These are phyloP conservation scores for Galeopterus variegatus DNA, from an alignment of 2,113 vertebrate genomes.

Conservation along the genomic window DNA sequence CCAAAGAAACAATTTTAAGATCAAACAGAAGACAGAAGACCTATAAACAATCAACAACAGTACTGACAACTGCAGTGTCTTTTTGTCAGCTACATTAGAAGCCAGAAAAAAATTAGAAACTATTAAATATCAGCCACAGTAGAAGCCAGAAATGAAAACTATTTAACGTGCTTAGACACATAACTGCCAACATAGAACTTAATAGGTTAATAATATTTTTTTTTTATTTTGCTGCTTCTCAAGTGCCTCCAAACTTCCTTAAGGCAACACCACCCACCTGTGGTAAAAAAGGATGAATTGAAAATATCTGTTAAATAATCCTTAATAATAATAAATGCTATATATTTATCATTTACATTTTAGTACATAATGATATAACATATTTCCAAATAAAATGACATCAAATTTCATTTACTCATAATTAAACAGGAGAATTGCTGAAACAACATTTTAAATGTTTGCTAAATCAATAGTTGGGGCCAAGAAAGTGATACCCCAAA, in stretches of 20 bases:
- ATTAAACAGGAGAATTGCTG: neutral
- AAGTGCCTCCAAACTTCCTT: neutral
- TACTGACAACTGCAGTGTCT: neutral
- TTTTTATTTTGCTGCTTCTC: neutral
- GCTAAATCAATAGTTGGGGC: neutral
- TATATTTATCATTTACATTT: neutral
- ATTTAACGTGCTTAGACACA: neutral
- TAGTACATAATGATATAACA: neutral
- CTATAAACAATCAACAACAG: neutral
- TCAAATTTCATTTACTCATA: neutral
- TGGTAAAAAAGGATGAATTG: neutral
- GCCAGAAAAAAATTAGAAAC: neutral
- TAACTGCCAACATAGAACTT: neutral
- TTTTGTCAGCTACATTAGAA: neutral
- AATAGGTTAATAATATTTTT: neutral
- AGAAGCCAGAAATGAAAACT: neutral
- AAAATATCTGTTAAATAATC: neutral
- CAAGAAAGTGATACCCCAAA: too few species aligned
- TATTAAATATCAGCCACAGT: neutral
- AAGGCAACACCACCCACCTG: neutral
- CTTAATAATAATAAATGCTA: neutral
- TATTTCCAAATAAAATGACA: neutral
- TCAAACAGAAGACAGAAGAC: neutral
- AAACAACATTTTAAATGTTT: neutral
- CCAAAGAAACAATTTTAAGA: neutral